Base-by-base conservation (phyloP, 2,797 vertebrate species). In the Gymnothorax reevesii region DNA sequence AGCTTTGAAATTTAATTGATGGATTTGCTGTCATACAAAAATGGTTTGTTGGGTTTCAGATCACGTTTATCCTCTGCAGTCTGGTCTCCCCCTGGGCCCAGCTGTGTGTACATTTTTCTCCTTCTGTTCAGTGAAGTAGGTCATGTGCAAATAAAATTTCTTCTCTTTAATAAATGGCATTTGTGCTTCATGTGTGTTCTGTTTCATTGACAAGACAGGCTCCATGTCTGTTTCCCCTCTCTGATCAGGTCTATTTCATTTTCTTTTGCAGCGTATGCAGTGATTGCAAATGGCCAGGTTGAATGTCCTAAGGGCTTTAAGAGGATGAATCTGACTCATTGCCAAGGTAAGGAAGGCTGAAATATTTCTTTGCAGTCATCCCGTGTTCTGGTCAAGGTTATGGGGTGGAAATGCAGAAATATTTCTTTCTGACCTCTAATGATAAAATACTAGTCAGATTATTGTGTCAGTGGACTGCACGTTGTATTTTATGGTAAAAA, bases 231-330 rank as follows among this genome's bases (percentile, higher is more conserved):
- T 80, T 90, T 75, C 60, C 49, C 82, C 84, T 60, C 82, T 82
- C 54, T 87, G 71, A 88, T 90, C 92, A 86, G 12, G 66, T 85
- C 88, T 88, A 71, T 87, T 86, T 90, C 79, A 90, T 84, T 93
- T 66, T 57, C 62, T 85, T 86, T 88, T 88, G 83, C 93, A 99
- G 98, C 95, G n/a, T 96, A 94, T 64, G 95, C 96, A 0, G 94
- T 98, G 92, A 97, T 98, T 88, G 95, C 96, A 85, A 97, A 98
- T 10, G 97, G 97, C 90, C 97, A 96, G 89, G 95, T 98, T 90
- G 96, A 98, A 88, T 99, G 98, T 93, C 95, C 97, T 86, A 96
- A 95, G 88, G 98, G 98, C 9, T 99, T 97, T 91, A 98, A 97
- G 92, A 96, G 94, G 79, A 91, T 97, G 93, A 99, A 99, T 89